These are phyloP conservation scores for Lepus americanus DNA, from an alignment of 2,113 vertebrate species.

Conservation along the genomic window DNA sequence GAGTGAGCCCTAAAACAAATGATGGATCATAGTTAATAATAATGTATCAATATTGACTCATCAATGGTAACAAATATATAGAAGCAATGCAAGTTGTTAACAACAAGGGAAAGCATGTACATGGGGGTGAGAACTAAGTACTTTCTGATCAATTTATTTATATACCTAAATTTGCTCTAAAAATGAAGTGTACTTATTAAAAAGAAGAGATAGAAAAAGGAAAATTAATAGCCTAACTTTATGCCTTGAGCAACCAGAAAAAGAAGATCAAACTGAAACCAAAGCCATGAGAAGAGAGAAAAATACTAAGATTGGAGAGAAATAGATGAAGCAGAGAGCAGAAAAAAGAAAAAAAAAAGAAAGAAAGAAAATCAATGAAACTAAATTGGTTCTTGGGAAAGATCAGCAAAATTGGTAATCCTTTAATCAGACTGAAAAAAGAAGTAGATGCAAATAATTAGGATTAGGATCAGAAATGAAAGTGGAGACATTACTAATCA, in stretches of 20 bases:
- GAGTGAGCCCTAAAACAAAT: not conserved
- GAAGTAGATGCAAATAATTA: not conserved
- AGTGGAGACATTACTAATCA: not conserved
- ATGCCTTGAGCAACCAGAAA: not conserved
- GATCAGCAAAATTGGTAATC: not conserved
- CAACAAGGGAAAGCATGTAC: not conserved
- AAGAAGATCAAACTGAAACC: not conserved
- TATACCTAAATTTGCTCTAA: not conserved
- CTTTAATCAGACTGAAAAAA: not conserved
- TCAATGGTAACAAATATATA: not conserved
- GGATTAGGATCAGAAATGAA: not conserved
- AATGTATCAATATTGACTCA: not conserved
- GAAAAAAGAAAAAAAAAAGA: not conserved
- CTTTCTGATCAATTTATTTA: not conserved
- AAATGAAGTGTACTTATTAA: not conserved
- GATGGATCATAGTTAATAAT: not conserved
- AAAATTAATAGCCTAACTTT: not conserved
- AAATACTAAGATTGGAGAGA: not conserved
- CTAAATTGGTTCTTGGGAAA: not conserved
- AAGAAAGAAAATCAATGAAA: not conserved
- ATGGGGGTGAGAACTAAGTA: not conserved
- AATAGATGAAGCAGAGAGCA: not conserved
- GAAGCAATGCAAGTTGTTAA: not conserved
- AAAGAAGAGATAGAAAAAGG: not conserved
- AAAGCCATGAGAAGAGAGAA: not conserved